Evolutionary conservation across 2,113 vertebrate genomes (phyloP), one percentile per base, ranked within the genome.

Genomic region (Callipepla californica): DNA sequence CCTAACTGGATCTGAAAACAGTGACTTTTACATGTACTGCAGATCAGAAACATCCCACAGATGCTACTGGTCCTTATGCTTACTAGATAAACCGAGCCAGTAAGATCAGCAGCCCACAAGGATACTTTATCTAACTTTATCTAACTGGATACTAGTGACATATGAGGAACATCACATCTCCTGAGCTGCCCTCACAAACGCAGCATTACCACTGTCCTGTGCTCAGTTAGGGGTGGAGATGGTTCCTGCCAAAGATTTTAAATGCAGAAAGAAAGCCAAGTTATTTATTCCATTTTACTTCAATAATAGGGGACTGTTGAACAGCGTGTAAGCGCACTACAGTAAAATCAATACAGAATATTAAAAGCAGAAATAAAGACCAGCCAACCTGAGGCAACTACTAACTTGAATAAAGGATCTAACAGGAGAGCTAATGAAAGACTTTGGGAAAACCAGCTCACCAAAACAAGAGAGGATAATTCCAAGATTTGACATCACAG

Each of bases 241-340:
- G 89, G 61, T 78, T 79, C 68, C 80, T 87, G 87, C 80, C 78
- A 93, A 84, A 77, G 28, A 55, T 74, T 92, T 87, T 74, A 66
- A 92, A 89, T 61, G 78, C 74, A 62, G 61, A 91, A 90, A 76
- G 80, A 69, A 93, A 94, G 58, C 81, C 48, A 57, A 81, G 79
- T 82, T 95, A 89, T 95, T 96, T 89, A 94, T 95, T 89, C 89
- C 48, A 11, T 85, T 95, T 95, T 95, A 90, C 96, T 96, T 96
- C 91, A 89, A 87, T 91, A 95, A 93, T 85, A 90, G 36, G 25
- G 36, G 50, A 68, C 78, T 79, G 66, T 80, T 94, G 91, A 84
- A 89, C 75, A 93, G 79, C 47, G 42, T 87, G 78, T 77, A 94
- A 96, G 83, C 70, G 55, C 78, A 81, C 67, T 89, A 83, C 72